Evolutionary conservation across 2,113 vertebrate species (phyloP).

Genomic region (rat (Rattus norvegicus)): DNA sequence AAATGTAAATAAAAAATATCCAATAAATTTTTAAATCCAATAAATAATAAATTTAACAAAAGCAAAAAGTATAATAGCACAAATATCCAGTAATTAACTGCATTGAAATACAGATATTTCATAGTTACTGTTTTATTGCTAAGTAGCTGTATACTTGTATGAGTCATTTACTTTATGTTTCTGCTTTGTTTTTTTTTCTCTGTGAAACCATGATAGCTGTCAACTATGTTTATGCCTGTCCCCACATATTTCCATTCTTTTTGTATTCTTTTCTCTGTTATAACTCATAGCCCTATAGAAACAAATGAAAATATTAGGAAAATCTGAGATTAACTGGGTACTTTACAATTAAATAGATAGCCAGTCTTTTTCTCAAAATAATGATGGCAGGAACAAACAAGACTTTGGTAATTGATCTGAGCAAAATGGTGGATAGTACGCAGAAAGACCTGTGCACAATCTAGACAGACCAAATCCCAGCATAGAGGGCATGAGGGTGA

Average conservation of each 20-base stretch:
- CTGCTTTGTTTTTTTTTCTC: neutral
- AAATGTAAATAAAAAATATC: too few species aligned
- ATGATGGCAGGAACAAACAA: neutral
- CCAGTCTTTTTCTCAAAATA: neutral
- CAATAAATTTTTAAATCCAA: too few species aligned
- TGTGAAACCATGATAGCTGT: neutral
- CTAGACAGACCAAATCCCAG: neutral
- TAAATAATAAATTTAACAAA: too few species aligned
- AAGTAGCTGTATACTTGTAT: neutral
- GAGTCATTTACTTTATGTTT: neutral
- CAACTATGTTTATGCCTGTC: neutral
- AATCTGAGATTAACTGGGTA: neutral
- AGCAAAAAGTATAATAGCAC: neutral
- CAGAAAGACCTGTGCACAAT: neutral
- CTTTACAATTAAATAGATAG: neutral
- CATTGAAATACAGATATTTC: neutral
- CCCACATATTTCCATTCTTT: neutral
- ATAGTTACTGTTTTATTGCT: neutral
- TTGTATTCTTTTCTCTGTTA: constrained; percentile 25
- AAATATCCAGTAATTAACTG: neutral
- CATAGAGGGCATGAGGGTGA: neutral
- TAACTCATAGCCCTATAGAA: neutral
- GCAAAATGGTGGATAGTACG: constrained; percentile 8
- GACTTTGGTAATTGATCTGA: neutral
- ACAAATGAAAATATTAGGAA: constrained; percentile 7